Base-by-base conservation (phyloP, 1,140 invertebrate species). In the Drosophila nikananu region DNA sequence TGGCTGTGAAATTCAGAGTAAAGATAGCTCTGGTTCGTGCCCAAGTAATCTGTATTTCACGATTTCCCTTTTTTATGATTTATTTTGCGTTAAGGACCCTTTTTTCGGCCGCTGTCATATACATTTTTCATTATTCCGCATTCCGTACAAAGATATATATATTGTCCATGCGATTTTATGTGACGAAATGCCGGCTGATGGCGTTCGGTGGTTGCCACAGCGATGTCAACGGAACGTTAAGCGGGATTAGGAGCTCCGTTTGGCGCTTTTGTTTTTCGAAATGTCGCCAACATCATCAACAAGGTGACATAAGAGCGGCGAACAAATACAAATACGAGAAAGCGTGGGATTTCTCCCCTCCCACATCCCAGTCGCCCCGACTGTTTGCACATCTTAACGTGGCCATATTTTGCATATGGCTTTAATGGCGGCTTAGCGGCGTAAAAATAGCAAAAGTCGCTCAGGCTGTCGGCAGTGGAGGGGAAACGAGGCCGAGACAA, bases 371-470 rank as follows among this genome's bases (percentile, higher is more conserved):
- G 52, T 35, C 17, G 23, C 23, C 19, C 13, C 30, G 48, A 51
- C 37, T 57, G 23, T 58, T 60, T 49, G 57, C 57, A 71, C 51
- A 73, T 73, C 68, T 51, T 60, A 72, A 74, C 71, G 48, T 62
- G 73, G 62, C 62, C 60, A 76, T 79, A 77, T 77, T 89, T 90
- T 89, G 78, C 84, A 87, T 87, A 87, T 84, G 84, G 77, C 84
- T 84, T 89, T 89, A 87, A 87, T 87, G 79, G 75, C 77, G 51
- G 78, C 84, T 87, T 84, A 87, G 77, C 65, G 77, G 77, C 86
- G 57, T 89, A 89, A 87, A 89, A 89, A 87, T 89, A 81, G 84
- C 84, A 89, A 78, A 87, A 84, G 74, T 81, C 84, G 73, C 66
- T 71, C 21, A 21, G 27, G 27, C 27, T 13, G 44, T 13, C 35